Conservation (phyloP, 1,140 invertebrate genomes). For the Zaprionus lachaisei region DNA sequence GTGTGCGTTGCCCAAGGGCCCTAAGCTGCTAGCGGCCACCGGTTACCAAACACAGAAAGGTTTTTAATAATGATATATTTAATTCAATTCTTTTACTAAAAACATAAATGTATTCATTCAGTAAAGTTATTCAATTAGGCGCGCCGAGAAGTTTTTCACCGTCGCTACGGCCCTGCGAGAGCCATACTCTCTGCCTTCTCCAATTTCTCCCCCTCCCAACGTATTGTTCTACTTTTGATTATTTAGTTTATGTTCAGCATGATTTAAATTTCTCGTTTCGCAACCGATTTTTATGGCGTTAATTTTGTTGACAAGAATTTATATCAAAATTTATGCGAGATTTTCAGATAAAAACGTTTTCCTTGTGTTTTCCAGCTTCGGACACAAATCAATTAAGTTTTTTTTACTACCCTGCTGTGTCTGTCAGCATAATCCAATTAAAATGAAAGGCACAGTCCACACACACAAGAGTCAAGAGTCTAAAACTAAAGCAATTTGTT, state of each 20-base stretch:
- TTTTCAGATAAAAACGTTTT: conserved; percentile 7
- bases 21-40: too few relatives aligned
- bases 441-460: conserved; percentile 30
- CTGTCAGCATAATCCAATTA: conserved; percentile 64
- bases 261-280: conserved; percentile 43
- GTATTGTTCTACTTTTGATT: background rate
- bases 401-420: conserved; percentile 34
- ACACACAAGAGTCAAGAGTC: conserved; percentile 30
- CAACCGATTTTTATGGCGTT: conserved; percentile 42
- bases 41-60: too few relatives aligned
- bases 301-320: conserved; percentile 55
- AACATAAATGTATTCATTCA: too few relatives aligned
- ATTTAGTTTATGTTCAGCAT: conserved; percentile 40
- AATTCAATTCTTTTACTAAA: too few relatives aligned
- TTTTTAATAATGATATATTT: too few relatives aligned
- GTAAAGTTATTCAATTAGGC: too few relatives aligned
- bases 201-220: background rate
- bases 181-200: background rate
- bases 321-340: conserved; percentile 31
- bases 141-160: too few relatives aligned
- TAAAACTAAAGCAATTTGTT: conserved; percentile 76
- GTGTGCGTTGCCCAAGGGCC: too few relatives aligned
- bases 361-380: conserved; percentile 30
- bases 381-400: conserved; percentile 48
- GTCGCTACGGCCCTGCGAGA: too few relatives aligned